Conservation (phyloP, 2,113 vertebrate genomes). For the Megaceryle torquata region DNA sequence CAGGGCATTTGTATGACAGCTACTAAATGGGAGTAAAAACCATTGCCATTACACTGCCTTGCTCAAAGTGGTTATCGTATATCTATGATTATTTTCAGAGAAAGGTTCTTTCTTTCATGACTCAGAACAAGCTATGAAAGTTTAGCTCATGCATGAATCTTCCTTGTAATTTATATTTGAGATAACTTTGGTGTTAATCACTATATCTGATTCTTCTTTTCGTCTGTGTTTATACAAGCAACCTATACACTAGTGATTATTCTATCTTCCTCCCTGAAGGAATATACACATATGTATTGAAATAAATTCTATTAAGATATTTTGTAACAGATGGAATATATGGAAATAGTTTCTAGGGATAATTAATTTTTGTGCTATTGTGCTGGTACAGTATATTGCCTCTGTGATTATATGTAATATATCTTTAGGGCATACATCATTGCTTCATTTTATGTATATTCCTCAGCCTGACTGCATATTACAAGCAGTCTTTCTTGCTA, state of each 20-base stretch:
- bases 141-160: background rate
- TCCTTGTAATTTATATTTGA: background rate
- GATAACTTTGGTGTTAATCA: background rate
- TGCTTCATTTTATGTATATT: slow-evolving; percentile 38
- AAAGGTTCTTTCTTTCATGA: background rate
- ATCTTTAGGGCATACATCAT: background rate
- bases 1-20: background rate
- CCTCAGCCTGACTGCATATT: background rate
- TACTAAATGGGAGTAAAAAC: background rate
- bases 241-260: background rate
- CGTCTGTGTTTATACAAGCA: background rate
- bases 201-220: background rate
- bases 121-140: background rate
- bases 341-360: background rate
- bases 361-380: background rate
- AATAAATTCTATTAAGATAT: background rate
- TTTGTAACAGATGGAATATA: background rate
- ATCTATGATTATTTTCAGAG: background rate
- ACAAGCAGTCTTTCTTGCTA: slow-evolving; percentile 27
- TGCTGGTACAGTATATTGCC: background rate
- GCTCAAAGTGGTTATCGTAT: background rate
- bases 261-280: background rate
- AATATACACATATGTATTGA: background rate
- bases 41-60: background rate
- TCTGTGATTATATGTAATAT: background rate